Base-by-base conservation (phyloP, 2,113 vertebrate species). In the Lampris incognitus region DNA sequence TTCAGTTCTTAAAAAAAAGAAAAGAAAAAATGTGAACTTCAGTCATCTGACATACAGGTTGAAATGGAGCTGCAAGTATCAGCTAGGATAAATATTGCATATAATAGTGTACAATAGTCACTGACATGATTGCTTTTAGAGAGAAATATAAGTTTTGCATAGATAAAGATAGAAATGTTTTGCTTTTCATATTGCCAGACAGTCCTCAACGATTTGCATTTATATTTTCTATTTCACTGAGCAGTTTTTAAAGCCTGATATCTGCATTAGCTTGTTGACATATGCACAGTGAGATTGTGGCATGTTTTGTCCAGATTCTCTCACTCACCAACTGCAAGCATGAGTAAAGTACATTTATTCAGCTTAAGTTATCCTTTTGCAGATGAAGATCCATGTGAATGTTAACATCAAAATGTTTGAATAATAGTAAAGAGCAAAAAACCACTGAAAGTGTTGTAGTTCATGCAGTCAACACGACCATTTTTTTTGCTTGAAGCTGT, bases 401-500 rank as follows among this genome's bases (percentile, higher is more conserved):
- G 2, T 66, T 9, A 62, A 65, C 24, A 61, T 24, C 1, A 4
- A 24, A 5, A 9, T 49, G 11, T 71, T 48, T 24, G 11, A 49
- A 65, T 84, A 10, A 85, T 36, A 3, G 81, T 24, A 40, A 87
- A 90, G n/a, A 92, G 85, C 58, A 91, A 81, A 57, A 92, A 91
- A 0, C 87, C 89, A 5, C 66, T 69, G 72, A 91, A 91, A 41
- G 78, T 81, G 87, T 89, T 91, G 78, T 89, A 88, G 55, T 79
- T 66, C 76, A 75, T 74, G 1, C 1, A 0, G 24, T 0, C 0
- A 8, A 87, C 84, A 49, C 88, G 37, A 91, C 44, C 0, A 36
- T 0, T 64, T 69, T 73, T 59, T 76, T 77, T 37, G 51, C 44
- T 0, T 2, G 1, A 9, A 91, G 89, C 40, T 78, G 59, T 39